Evolutionary conservation across 2,113 vertebrate species (phyloP), one percentile per base, ranked within the genome.

Genomic region (Poecilia latipinna): DNA sequence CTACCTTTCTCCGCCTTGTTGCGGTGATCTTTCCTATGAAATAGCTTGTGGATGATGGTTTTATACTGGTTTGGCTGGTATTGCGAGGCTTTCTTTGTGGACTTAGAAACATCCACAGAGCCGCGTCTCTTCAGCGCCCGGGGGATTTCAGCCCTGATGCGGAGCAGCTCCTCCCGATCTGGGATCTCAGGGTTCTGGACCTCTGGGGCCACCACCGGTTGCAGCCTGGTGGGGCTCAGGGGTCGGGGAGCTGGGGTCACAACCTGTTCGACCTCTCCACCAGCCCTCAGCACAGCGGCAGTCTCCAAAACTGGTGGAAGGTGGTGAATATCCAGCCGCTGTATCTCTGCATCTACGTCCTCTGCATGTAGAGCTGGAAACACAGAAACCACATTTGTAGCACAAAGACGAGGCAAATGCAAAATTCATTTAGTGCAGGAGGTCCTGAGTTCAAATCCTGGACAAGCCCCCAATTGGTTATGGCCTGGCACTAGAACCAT

Each of bases 141-240:
- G 0, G 97, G 97, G 70, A 98, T 96, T 78, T 97, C 96, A 0
- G 96, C 93, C 37, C 96, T 92, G n/a, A 97, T 92, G 1, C 94
- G 93, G 0, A 96, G 92, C 66, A 97, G 78, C 75, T 96, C 95
- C 82, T 96, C 94, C 15, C 94, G 73, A 70, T 95, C 82, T 0
- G 94, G 94, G 29, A 95, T 91, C 0, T 85, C 86, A 44, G 95
- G 90, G 0, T 71, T 85, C 68, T 95, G 94, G 0, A 92, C 91
- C 71, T 96, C 95, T 0, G 94, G 95, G 0, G 95, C 96, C 73
- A 97, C 89, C 0, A 97, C 90, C 0, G 96, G 96, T 79, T 97
- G 97, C 11, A 98, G 94, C 31, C 95, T 92, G 0, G 97, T 96
- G 70, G 97, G 97, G 81, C 96, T 97, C 28, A 96, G 94, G 6